These are phyloP conservation scores for Maniola hyperantus DNA, from an alignment of 2,888 invertebrate genomes.

Conservation along the genomic window DNA sequence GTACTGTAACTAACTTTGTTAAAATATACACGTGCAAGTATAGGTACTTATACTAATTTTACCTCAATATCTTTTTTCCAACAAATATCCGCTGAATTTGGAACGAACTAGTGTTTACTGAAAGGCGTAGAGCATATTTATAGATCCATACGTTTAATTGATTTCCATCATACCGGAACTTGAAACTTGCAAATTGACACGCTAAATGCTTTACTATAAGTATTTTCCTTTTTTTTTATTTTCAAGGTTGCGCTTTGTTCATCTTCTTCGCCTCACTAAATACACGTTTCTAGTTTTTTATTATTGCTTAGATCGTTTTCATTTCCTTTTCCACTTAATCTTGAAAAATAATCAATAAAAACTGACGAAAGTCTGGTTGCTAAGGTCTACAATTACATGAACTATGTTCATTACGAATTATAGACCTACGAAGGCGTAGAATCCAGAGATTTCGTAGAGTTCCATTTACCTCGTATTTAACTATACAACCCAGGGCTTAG, in stretches of 20 bases:
- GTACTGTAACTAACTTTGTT: no score
- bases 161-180: background rate
- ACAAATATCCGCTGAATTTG: no score
- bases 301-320: background rate
- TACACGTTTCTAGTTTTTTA: background rate
- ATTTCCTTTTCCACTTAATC: background rate
- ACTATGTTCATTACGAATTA: no score
- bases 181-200: background rate
- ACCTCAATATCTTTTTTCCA: no score
- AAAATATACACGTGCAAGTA: no score
- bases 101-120: no score
- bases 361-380: background rate
- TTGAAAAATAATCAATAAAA: background rate
- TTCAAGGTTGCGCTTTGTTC: constrained; percentile 3
- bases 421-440: no score
- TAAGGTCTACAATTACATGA: background rate
- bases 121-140: no score
- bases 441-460: no score
- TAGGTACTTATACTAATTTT: no score
- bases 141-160: background rate
- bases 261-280: constrained; percentile 2
- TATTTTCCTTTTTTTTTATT: background rate
- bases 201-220: background rate
- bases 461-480: no score
- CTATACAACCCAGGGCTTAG: no score